phyloP scores from a whole-genome alignment of 2,113 vertebrate species.

The Hystrix cristata region DNA sequence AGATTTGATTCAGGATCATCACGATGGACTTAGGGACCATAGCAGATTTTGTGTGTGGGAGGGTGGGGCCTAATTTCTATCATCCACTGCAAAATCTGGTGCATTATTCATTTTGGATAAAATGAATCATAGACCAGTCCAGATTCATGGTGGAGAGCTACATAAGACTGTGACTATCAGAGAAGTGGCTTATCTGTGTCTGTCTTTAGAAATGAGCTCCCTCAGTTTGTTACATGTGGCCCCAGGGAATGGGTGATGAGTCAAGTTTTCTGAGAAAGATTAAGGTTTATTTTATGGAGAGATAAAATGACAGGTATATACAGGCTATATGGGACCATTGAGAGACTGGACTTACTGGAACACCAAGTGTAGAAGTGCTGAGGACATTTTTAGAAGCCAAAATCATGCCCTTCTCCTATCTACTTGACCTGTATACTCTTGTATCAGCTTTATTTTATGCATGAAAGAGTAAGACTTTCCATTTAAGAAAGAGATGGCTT shows the following conservation, averaged over 20 bases:
- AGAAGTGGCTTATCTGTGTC: not conserved
- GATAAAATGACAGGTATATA: not conserved
- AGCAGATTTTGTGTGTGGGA: no score
- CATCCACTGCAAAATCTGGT: not conserved
- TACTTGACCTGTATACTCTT: no score
- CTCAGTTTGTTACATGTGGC: no score
- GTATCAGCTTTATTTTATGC: rapidly evolving
- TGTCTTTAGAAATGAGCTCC: not conserved
- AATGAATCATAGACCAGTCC: not conserved
- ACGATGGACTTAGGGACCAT: no score
- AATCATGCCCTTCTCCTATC: not conserved
- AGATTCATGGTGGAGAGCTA: not conserved
- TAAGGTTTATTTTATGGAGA: no score
- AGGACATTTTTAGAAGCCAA: not conserved
- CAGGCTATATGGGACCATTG: rapidly evolving
- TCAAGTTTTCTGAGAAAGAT: not conserved
- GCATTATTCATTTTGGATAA: not conserved
- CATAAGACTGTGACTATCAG: rapidly evolving
- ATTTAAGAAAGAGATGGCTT: not conserved
- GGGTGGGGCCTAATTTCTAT: not conserved
- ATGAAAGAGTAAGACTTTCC: not conserved
- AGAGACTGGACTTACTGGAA: not conserved
- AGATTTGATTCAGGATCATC: no score
- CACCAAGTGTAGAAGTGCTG: not conserved
- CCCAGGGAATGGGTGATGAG: not conserved